Percentiles rank a stretch among this genome's conserved stretches.
Conservation (phyloP, 2,113 vertebrate species). For the Odontesthes bonariensis region DNA sequence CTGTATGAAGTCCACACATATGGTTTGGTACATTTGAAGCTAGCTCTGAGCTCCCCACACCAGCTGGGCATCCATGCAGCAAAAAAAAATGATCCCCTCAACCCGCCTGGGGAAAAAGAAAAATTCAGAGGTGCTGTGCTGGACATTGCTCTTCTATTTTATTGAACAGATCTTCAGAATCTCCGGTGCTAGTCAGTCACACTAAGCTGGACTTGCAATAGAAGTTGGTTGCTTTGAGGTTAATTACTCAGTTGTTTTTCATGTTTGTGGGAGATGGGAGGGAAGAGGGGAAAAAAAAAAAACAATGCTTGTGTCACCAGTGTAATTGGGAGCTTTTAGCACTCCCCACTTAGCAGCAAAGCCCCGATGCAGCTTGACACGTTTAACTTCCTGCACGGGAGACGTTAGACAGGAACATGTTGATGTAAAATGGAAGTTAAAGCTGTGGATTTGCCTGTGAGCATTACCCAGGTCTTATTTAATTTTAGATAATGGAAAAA, state of each 20-base stretch:
- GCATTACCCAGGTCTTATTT: conserved; percentile 62
- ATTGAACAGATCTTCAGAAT: background rate
- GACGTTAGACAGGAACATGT: conserved; percentile 44
- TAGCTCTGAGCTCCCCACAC: conserved; percentile 32
- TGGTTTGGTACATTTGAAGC: conserved; percentile 38
- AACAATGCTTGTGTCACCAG: background rate
- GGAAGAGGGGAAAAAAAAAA: background rate
- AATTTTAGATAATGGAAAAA: conserved; percentile 75
- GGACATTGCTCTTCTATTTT: background rate
- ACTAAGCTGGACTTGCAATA: background rate
- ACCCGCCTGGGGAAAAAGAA: conserved; percentile 22
- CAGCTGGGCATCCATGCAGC: conserved; percentile 50
- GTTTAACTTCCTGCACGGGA: conserved; percentile 65
- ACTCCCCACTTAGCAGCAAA: conserved; percentile 57
- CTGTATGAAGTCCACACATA: conserved; percentile 23
- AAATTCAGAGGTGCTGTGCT: conserved; percentile 43
- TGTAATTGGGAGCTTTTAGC: conserved; percentile 61
- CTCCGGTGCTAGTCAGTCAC: background rate
- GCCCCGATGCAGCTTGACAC: conserved; percentile 61
- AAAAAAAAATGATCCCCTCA: conserved; percentile 42
- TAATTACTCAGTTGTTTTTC: conserved; percentile 9
- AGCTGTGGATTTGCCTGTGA: conserved; percentile 69
- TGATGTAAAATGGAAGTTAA: conserved; percentile 68
- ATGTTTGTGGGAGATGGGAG: background rate
- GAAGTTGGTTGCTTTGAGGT: background rate